Evolutionary conservation across 2,797 vertebrate species (phyloP).

Genomic region (Dipus sagitta): DNA sequence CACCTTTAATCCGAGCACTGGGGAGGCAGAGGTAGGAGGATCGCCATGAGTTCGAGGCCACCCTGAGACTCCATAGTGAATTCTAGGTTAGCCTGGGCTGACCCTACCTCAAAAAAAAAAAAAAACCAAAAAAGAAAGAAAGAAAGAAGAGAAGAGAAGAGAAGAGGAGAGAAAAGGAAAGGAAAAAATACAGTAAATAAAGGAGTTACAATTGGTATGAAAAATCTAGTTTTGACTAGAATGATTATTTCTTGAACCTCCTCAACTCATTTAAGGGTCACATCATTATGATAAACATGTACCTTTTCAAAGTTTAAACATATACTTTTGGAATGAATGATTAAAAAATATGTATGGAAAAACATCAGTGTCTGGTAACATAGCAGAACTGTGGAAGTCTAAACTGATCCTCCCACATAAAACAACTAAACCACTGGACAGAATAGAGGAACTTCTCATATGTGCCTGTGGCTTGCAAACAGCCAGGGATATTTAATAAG

Average conservation of each 20-base stretch:
- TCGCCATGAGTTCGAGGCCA: no score
- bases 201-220: slow-evolving; percentile 41
- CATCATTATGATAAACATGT: neutral
- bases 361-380: slow-evolving; percentile 31
- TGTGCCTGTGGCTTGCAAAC: neutral
- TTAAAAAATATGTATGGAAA: slow-evolving; percentile 49
- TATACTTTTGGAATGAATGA: slow-evolving; percentile 44
- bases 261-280: slow-evolving; percentile 10
- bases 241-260: slow-evolving; percentile 40
- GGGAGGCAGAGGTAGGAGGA: no score
- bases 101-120: no score
- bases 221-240: slow-evolving; percentile 37
- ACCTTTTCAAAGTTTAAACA: slow-evolving; percentile 52
- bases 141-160: no score
- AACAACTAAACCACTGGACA: neutral
- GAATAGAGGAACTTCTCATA: slow-evolving; percentile 9
- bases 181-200: neutral
- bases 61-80: no score
- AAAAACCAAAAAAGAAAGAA: no score
- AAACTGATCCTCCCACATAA: slow-evolving; percentile 33
- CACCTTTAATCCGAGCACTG: no score
- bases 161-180: neutral
- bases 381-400: neutral
- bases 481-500: neutral
- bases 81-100: no score